Percentiles rank a stretch among this genome's conserved stretches.
Evolutionary conservation across 2,113 vertebrate species (phyloP).

Genomic region (Muntiacus muntjak): DNA sequence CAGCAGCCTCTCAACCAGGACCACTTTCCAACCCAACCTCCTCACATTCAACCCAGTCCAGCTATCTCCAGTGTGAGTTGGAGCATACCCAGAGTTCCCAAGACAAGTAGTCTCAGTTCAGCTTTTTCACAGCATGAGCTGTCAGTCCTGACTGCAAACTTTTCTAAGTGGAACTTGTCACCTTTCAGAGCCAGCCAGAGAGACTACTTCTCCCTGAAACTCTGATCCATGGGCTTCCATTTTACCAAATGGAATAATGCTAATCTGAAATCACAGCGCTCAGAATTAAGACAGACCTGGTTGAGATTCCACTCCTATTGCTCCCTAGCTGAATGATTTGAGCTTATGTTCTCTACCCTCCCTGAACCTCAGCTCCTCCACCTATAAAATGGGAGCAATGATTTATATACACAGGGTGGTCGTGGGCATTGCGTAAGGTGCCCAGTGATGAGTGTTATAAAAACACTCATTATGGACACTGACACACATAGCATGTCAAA

Average conservation of each 20-base stretch:
- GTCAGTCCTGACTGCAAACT: neutral
- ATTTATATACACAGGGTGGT: neutral
- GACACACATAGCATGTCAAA: neutral
- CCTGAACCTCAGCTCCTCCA: neutral
- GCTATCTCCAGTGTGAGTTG: neutral
- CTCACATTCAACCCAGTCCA: neutral
- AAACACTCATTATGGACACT: neutral
- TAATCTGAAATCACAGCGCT: neutral
- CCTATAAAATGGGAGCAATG: slow-evolving; percentile 19
- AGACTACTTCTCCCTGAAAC: neutral
- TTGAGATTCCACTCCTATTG: slow-evolving; percentile 2
- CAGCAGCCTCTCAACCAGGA: neutral
- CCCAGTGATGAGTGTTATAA: neutral
- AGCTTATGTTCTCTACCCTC: neutral
- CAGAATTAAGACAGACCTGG: neutral
- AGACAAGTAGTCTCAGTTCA: neutral
- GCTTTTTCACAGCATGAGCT: neutral
- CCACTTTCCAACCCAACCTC: neutral
- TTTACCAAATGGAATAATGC: neutral
- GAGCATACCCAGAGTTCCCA: neutral
- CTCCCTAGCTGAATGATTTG: neutral
- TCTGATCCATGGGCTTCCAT: neutral
- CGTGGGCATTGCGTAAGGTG: neutral
- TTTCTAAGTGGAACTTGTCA: neutral
- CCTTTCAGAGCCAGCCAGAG: neutral